Conservation (phyloP, 1,140 invertebrate species). For the Araneus ventricosus region DNA sequence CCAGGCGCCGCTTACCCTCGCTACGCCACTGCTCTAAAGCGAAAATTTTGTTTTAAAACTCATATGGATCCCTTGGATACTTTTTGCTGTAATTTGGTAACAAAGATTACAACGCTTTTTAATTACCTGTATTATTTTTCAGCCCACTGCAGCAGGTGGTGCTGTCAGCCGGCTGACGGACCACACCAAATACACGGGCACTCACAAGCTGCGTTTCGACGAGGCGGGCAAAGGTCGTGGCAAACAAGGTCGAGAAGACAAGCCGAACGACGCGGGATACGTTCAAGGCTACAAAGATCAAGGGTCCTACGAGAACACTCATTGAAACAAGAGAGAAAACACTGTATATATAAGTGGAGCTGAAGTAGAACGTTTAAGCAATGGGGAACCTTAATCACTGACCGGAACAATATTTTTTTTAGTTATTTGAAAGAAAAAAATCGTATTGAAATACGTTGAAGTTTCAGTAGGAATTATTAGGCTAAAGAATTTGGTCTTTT, state of each 20-base stretch:
- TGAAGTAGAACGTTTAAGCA: conserved; percentile 8
- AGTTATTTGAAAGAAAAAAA: neutral
- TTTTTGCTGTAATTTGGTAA: too few relatives aligned
- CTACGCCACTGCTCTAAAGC: too few relatives aligned
- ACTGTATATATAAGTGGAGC: conserved; percentile 40
- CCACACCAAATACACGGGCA: conserved; percentile 93
- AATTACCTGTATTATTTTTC: conserved; percentile 9
- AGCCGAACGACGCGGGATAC: conserved; percentile 89
- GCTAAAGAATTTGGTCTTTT: too few relatives aligned
- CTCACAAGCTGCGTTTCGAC: conserved; percentile 93
- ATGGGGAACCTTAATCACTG: conserved; percentile 51
- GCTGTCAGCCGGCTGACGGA: conserved; percentile 93
- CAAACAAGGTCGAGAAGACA: conserved; percentile 90
- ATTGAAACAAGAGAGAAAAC: conserved; percentile 9
- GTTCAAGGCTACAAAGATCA: conserved; percentile 94
- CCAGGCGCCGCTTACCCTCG: too few relatives aligned
- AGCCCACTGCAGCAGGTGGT: conserved; percentile 63
- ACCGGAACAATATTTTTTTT: neutral
- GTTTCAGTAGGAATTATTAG: too few relatives aligned
- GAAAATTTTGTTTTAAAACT: too few relatives aligned
- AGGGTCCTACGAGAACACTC: conserved; percentile 82
- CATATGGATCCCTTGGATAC: too few relatives aligned
- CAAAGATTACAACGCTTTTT: too few relatives aligned
- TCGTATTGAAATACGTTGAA: neutral
- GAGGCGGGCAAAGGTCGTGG: conserved; percentile 92